Percentiles rank a stretch among this genome's conserved stretches.
These are phyloP conservation scores for Scrobipalpa costella DNA, from an alignment of 2,888 invertebrate species.

Conservation along the genomic window DNA sequence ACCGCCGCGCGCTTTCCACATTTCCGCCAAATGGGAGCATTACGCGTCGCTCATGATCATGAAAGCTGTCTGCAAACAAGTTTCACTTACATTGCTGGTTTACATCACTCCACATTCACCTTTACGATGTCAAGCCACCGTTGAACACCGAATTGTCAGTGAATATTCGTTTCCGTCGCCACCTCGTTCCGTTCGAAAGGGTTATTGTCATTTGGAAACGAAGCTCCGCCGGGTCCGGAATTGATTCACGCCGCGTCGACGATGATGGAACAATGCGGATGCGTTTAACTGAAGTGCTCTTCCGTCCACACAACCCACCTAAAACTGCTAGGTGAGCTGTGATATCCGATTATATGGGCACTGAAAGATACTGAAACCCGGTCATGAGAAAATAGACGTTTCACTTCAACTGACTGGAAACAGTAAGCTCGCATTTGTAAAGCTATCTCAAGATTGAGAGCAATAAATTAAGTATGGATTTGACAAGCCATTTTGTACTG, in stretches of 20 bases:
- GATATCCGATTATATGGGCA: not conserved
- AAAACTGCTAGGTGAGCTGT: conserved; percentile 6
- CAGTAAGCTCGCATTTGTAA: too few relatives aligned
- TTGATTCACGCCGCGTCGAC: conserved; percentile 53
- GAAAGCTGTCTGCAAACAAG: not conserved
- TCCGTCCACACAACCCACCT: conserved; percentile 8
- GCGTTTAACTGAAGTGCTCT: conserved; percentile 51
- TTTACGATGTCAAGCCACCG: not conserved
- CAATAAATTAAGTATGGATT: too few relatives aligned
- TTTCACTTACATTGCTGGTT: not conserved
- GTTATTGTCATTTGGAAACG: conserved; percentile 44
- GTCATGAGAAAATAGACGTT: not conserved
- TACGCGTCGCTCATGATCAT: conserved; percentile 32
- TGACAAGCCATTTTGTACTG: too few relatives aligned
- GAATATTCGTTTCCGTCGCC: not conserved
- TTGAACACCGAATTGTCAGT: not conserved
- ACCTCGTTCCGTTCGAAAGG: not conserved
- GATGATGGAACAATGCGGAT: conserved; percentile 65
- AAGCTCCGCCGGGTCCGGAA: conserved; percentile 48
- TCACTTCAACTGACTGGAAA: too few relatives aligned
- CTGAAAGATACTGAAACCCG: not conserved
- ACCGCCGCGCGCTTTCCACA: conserved; percentile 46
- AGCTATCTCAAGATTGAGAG: too few relatives aligned
- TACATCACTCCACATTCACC: not conserved
- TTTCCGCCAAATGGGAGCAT: conserved; percentile 53